phyloP scores from a whole-genome alignment of 2,797 vertebrate species.

The Glossophaga mutica region DNA sequence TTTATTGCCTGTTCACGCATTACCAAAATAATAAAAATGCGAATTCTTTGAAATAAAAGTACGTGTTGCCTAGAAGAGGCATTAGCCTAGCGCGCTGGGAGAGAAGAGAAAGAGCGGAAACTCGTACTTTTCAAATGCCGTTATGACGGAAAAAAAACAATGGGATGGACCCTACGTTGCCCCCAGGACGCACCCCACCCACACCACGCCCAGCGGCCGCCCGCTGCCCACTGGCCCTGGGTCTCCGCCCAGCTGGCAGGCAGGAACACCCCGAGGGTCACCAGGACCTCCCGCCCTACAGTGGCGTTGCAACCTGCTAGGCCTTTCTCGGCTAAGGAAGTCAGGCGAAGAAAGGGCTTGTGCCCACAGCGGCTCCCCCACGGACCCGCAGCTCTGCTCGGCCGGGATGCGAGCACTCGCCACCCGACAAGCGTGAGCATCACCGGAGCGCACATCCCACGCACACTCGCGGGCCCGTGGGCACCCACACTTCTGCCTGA shows the following conservation, averaged over 20 bases:
- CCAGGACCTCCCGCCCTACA: neutral
- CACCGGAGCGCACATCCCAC: rapidly evolving
- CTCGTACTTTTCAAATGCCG: neutral
- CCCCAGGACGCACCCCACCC: rapidly evolving
- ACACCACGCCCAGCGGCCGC: neutral
- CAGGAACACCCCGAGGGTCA: neutral
- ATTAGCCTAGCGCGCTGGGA: rapidly evolving
- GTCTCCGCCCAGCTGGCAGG: neutral
- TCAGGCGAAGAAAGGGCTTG: neutral
- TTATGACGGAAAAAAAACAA: neutral
- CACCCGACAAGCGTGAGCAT: rapidly evolving
- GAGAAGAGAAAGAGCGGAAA: neutral
- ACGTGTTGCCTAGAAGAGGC: neutral
- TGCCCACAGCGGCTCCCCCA: no score
- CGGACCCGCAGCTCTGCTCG: rapidly evolving
- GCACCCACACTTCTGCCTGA: neutral
- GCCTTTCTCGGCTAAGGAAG: neutral
- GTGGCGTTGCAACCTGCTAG: neutral
- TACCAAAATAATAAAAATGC: neutral
- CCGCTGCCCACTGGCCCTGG: rapidly evolving
- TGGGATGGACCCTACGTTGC: rapidly evolving
- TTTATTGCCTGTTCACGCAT: neutral
- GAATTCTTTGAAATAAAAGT: neutral
- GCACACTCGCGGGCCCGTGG: rapidly evolving
- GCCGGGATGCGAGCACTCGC: rapidly evolving